Evolutionary conservation across 2,888 invertebrate genomes (phyloP).

Genomic region (Rhingia campestris): DNA sequence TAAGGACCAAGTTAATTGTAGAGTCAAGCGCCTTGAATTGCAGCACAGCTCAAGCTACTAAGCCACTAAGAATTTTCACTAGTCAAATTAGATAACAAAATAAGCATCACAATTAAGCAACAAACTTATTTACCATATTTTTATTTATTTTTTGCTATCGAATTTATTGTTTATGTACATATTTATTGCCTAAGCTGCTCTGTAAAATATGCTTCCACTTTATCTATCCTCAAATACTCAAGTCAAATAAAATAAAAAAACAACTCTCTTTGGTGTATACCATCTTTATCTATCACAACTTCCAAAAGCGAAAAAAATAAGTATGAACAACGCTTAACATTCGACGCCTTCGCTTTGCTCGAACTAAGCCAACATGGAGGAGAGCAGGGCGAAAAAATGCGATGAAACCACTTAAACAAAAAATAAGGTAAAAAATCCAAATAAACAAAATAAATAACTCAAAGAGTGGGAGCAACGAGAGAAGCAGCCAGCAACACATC

Average conservation of each 20-base stretch:
- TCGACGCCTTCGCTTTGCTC: slow-evolving; percentile 63
- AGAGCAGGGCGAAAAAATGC: slow-evolving; percentile 14
- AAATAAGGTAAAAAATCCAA: slow-evolving; percentile 13
- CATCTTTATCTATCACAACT: slow-evolving; percentile 31
- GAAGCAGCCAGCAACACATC: slow-evolving; percentile 15
- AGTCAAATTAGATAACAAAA: too few species aligned
- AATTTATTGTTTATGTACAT: slow-evolving; percentile 5
- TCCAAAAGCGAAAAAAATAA: slow-evolving; percentile 16
- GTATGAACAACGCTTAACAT: slow-evolving; percentile 43
- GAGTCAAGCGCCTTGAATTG: too few species aligned
- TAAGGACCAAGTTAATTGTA: too few species aligned
- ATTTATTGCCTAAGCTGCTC: background rate
- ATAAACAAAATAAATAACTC: slow-evolving; percentile 53
- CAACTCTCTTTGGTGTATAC: slow-evolving; percentile 28
- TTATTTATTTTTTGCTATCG: background rate
- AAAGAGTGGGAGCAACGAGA: slow-evolving; percentile 52
- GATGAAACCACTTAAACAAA: slow-evolving; percentile 47
- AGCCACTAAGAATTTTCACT: too few species aligned
- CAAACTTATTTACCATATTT: slow-evolving; percentile 9
- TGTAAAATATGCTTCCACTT: slow-evolving; percentile 26
- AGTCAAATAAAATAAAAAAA: slow-evolving; percentile 38
- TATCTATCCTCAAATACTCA: slow-evolving; percentile 40
- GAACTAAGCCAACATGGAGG: slow-evolving; percentile 38
- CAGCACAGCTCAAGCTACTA: too few species aligned
- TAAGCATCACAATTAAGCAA: too few species aligned